Evolutionary conservation across 2,797 vertebrate species (phyloP), one percentile per base, ranked within the genome.

Genomic region (Manis pentadactyla): DNA sequence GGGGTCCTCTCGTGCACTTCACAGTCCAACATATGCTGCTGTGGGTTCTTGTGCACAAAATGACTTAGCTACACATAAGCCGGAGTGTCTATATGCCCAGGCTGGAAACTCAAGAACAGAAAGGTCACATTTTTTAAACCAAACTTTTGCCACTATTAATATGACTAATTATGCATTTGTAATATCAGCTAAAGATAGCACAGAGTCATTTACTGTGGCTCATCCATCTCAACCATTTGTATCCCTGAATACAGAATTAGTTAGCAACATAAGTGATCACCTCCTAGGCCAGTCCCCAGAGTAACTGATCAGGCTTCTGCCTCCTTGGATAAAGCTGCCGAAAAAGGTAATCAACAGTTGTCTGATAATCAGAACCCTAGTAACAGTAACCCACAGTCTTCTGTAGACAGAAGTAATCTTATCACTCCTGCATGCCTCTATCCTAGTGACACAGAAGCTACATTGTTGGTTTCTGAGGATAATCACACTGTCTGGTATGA

Each of bases 401-500:
- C 84, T 82, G 69, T 74, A 49, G 96, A 95, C 84, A 97, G 64
- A 64, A 96, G 37, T 87, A 98, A 98, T 68, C 96, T 94, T 64
- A 66, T 37, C 57, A 98, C 98, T 90, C 71, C 98, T 69, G 90
- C 95, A 66, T 77, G 94, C 75, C 95, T 97, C 90, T 97, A 85
- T 87, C n/a, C 69, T 73, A 93, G 98, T 79, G 98, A 99, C 25
- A 98, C 98, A 49, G 98, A 99, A 93, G 87, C 98, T 34, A 97
- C 97, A 0, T 95, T 99, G 15, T 98, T 99, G 97, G 99, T 98
- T 98, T 98, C 99, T 94, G 99, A 99, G 98, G 99, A 99, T 97
- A 99, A 98, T 93, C 99, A 99, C 93, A 99, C 99, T 77, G 97
- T 99, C 98, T 99, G 99, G 99, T 99, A 99, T 42, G 99, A 99